A percentile compares a stretch with the other conserved stretches of the same genome.
Evolutionary conservation across 2,797 vertebrate species (phyloP).

Genomic region (Pantherophis alleghaniensis): DNA sequence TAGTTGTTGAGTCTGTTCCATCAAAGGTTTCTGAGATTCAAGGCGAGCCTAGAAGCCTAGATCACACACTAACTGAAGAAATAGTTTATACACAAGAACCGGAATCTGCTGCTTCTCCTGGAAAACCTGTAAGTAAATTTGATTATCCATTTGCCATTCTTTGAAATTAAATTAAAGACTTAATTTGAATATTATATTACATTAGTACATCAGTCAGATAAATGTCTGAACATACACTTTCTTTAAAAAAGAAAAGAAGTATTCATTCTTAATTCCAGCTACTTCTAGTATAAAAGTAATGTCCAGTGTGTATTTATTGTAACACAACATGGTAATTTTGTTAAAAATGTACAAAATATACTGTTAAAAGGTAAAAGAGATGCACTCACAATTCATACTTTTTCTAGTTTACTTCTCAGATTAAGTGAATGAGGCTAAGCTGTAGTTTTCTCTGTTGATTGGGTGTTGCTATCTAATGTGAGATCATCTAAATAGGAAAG

Average conservation of each 20-base stretch:
- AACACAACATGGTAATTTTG: background rate
- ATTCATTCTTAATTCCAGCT: background rate
- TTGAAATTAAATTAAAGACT: background rate
- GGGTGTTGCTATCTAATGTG: background rate
- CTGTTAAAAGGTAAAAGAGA: background rate
- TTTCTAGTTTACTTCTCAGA: background rate
- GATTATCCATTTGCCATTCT: background rate
- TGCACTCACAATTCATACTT: background rate
- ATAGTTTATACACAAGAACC: conserved; percentile 79
- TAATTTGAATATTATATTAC: background rate
- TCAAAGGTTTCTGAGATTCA: conserved; percentile 65
- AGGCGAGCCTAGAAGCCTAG: conserved; percentile 64
- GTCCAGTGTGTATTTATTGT: background rate
- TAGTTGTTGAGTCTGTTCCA: conserved; percentile 58
- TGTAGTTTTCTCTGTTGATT: background rate
- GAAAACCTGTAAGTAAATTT: conserved; percentile 74
- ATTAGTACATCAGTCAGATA: background rate
- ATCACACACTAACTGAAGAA: conserved; percentile 65
- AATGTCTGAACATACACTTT: background rate
- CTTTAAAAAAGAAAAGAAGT: too few species aligned
- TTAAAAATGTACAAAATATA: background rate
- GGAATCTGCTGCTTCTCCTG: conserved; percentile 69
- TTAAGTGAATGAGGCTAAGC: background rate
- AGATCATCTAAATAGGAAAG: background rate
- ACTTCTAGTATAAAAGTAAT: background rate